Conservation (phyloP, 1,140 invertebrate genomes). For the Thaumatotibia leucotreta region DNA sequence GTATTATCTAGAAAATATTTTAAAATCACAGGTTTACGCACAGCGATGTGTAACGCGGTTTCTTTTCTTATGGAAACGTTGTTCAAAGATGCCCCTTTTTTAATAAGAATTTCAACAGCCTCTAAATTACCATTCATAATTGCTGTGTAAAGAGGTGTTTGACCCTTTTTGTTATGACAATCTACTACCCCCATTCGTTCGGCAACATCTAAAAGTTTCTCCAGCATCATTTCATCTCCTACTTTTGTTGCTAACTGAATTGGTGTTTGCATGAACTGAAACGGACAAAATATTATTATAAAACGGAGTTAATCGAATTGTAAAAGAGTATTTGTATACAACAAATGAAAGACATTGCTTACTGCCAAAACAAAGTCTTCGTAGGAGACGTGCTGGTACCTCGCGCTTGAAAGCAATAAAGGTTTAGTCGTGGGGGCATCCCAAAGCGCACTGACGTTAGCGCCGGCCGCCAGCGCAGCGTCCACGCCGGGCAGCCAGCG, state of each 20-base stretch:
- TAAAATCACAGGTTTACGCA: neutral
- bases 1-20: conserved; percentile 2
- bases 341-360: neutral
- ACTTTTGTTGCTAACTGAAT: neutral
- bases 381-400: neutral
- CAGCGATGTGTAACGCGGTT: neutral
- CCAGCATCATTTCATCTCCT: neutral
- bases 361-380: neutral
- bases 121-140: neutral
- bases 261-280: neutral
- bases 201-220: neutral
- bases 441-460: neutral
- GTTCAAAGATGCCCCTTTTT: neutral
- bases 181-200: neutral
- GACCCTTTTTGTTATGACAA: neutral
- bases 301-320: neutral
- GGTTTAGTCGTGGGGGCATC: neutral
- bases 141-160: neutral
- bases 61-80: neutral
- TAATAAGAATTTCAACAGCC: neutral
- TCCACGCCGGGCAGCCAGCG: neutral
- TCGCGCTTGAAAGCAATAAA: neutral
- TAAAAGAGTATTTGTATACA: neutral
- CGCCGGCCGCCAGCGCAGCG: neutral
- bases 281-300: neutral